Conservation (phyloP, 2,888 invertebrate species). For the Meteorus colon region DNA sequence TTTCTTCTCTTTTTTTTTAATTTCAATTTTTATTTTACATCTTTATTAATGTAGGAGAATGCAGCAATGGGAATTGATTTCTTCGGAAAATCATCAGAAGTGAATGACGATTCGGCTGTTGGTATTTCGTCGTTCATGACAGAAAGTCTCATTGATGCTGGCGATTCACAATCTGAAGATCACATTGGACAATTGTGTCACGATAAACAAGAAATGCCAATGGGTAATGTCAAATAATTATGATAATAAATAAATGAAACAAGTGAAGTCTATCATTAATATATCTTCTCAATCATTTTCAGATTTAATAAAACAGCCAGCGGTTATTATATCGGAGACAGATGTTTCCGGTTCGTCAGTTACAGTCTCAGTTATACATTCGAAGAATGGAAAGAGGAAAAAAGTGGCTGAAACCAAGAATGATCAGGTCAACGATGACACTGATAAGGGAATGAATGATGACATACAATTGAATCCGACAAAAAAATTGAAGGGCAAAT, state of each 20-base stretch:
- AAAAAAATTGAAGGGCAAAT: slow-evolving; percentile 7
- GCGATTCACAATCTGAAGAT: not conserved
- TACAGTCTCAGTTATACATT: slow-evolving; percentile 23
- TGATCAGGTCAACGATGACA: not conserved
- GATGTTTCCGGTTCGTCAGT: slow-evolving; percentile 14
- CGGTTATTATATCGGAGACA: slow-evolving; percentile 11
- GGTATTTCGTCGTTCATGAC: not conserved
- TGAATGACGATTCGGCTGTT: not conserved
- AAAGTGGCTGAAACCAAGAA: not conserved
- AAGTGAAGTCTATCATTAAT: not conserved
- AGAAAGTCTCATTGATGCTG: not conserved
- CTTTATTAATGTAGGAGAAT: slow-evolving; percentile 1
- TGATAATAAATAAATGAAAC: not conserved
- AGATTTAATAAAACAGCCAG: slow-evolving; percentile 8
- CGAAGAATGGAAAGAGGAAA: not conserved
- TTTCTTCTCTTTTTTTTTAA: not conserved
- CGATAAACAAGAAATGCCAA: not conserved
- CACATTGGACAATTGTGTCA: not conserved
- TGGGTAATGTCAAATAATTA: not conserved
- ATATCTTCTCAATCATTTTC: not conserved
- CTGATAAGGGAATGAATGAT: not conserved
- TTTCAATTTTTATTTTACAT: not conserved
- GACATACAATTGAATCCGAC: not conserved
- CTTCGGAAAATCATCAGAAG: not conserved
- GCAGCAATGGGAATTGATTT: slow-evolving; percentile 3